Percentiles rank a stretch among this genome's conserved stretches.
Conservation (phyloP, 2,797 vertebrate species). For the Myioborus melanocephalus region DNA sequence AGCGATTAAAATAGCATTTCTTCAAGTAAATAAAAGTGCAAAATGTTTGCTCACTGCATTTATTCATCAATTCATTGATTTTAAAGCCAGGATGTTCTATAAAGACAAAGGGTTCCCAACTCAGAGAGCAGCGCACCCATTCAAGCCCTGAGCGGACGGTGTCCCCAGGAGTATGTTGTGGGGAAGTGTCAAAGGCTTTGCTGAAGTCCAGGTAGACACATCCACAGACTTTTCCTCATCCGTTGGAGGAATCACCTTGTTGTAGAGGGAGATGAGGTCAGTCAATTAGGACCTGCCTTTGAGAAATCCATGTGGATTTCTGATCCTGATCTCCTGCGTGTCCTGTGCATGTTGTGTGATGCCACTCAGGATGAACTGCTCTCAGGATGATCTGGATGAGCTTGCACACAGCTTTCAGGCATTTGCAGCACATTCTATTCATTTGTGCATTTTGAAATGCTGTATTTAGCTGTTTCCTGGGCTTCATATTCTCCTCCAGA, state of each 20-base stretch:
- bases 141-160: rapidly evolving
- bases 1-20: not conserved
- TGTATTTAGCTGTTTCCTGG: not conserved
- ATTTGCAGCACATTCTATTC: not conserved
- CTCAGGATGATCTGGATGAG: not conserved
- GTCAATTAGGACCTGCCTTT: not conserved
- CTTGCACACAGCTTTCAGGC: not conserved
- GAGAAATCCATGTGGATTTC: not conserved
- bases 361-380: not conserved
- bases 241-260: not conserved
- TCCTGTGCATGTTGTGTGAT: rapidly evolving
- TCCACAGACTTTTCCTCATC: not conserved
- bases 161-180: too few relatives aligned
- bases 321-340: rapidly evolving
- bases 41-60: not conserved
- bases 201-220: not conserved
- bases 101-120: not conserved
- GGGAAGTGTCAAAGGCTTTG: not conserved
- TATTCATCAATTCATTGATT: not conserved
- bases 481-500: not conserved
- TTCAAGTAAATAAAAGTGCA: not conserved
- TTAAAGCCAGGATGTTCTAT: not conserved
- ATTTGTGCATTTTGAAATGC: not conserved
- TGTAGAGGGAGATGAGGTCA: not conserved
- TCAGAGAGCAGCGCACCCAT: too few relatives aligned